These are phyloP conservation scores for Atlantisia rogersi DNA, from an alignment of 2,113 vertebrate species.

Conservation along the genomic window DNA sequence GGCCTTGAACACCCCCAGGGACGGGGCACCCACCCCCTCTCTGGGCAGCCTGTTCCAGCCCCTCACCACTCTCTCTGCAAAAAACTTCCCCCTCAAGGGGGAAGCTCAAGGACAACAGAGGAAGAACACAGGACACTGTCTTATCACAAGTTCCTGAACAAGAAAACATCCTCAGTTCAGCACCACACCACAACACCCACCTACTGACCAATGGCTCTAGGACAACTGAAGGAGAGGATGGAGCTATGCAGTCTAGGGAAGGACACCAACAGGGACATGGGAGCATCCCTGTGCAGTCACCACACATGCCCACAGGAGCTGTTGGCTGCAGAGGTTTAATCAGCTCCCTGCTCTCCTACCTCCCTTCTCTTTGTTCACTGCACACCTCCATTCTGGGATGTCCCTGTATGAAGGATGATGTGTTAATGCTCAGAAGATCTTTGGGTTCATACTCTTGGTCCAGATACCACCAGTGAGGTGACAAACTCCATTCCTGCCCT, in stretches of 20 bases:
- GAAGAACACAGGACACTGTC: background rate
- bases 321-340: background rate
- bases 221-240: background rate
- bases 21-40: too few relatives aligned
- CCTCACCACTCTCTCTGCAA: too few relatives aligned
- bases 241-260: background rate
- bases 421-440: background rate
- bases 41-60: too few relatives aligned
- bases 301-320: rapidly evolving
- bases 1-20: too few relatives aligned
- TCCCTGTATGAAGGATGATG: background rate
- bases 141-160: too few relatives aligned
- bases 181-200: background rate
- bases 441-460: background rate
- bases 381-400: background rate
- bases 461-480: background rate
- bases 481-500: background rate
- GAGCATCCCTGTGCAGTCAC: background rate
- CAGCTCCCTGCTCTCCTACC: background rate
- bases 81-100: too few relatives aligned
- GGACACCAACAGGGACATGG: rapidly evolving
- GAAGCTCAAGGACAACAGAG: background rate
- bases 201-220: background rate
- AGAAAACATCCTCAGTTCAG: background rate
- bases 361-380: background rate